Percentiles rank a stretch among this genome's conserved stretches.
These are phyloP conservation scores for Epizoanthus ramosus DNA, from an alignment of 92 coral and sea anemone species.

Conservation along the genomic window DNA sequence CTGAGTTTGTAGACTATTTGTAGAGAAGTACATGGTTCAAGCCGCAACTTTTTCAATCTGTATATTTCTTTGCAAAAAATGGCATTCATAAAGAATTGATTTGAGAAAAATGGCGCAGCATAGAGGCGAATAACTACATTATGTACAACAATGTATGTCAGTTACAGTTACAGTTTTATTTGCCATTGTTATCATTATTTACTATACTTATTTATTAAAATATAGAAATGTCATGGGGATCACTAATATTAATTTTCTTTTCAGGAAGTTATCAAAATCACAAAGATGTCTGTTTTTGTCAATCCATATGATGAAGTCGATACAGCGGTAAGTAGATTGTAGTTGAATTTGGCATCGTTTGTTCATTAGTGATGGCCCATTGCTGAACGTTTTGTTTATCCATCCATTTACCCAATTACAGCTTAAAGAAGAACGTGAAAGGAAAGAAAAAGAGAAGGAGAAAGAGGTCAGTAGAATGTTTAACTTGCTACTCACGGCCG, in stretches of 20 bases:
- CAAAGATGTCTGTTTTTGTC: conserved; percentile 75
- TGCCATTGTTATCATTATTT: too few relatives aligned
- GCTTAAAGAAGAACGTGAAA: conserved; percentile 86
- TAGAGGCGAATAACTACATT: too few relatives aligned
- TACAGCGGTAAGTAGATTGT: conserved; percentile 64
- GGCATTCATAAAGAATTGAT: too few relatives aligned
- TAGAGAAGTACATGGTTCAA: too few relatives aligned
- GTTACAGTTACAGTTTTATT: too few relatives aligned
- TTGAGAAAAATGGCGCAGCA: too few relatives aligned
- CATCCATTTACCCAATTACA: conserved; percentile 30
- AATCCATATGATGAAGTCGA: conserved; percentile 97
- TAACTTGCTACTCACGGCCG: not conserved
- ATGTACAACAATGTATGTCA: too few relatives aligned
- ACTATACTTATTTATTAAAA: too few relatives aligned
- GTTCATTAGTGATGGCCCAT: not conserved
- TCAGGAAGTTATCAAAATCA: conserved; percentile 86
- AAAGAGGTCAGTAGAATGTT: conserved; percentile 56
- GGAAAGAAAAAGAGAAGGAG: conserved; percentile 76
- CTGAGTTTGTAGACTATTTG: too few relatives aligned
- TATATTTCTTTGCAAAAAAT: too few relatives aligned
- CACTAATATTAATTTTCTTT: not conserved
- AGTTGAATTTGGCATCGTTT: not conserved
- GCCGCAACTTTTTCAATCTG: too few relatives aligned
- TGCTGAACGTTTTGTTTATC: not conserved
- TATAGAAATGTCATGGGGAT: too few relatives aligned